Evolutionary conservation across 2,113 vertebrate genomes (phyloP).

Genomic region (Origma solitaria): DNA sequence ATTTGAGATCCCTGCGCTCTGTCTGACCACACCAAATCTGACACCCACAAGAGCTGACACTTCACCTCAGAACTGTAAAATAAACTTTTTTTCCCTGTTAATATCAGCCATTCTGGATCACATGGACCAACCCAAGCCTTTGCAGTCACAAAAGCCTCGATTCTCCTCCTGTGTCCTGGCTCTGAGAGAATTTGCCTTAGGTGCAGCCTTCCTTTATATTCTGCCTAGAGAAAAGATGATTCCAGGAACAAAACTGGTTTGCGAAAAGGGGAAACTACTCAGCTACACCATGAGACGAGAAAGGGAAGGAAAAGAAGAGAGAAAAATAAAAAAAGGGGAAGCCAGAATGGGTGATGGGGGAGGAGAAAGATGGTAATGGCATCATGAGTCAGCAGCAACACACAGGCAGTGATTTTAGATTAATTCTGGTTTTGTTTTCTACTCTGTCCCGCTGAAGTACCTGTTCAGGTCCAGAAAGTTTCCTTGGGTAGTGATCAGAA

Average conservation of each 20-base stretch:
- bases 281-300: not conserved
- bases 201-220: not conserved
- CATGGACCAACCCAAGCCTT: not conserved
- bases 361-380: not conserved
- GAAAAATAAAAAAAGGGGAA: not conserved
- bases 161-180: not conserved
- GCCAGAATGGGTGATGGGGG: not conserved
- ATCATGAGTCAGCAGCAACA: not conserved
- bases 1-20: not conserved
- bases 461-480: not conserved
- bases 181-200: not conserved
- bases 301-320: not conserved
- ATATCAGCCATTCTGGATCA: not conserved
- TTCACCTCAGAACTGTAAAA: not conserved
- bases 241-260: not conserved
- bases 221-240: not conserved
- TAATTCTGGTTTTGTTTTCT: not conserved
- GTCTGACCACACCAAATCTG: not conserved
- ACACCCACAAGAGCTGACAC: not conserved
- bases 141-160: not conserved
- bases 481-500: not conserved
- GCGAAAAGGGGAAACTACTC: constrained; percentile 18
- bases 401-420: not conserved
- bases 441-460: not conserved
- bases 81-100: not conserved